These are phyloP conservation scores for Ylistrum balloti DNA, from an alignment of 1,140 invertebrate species.

Conservation along the genomic window DNA sequence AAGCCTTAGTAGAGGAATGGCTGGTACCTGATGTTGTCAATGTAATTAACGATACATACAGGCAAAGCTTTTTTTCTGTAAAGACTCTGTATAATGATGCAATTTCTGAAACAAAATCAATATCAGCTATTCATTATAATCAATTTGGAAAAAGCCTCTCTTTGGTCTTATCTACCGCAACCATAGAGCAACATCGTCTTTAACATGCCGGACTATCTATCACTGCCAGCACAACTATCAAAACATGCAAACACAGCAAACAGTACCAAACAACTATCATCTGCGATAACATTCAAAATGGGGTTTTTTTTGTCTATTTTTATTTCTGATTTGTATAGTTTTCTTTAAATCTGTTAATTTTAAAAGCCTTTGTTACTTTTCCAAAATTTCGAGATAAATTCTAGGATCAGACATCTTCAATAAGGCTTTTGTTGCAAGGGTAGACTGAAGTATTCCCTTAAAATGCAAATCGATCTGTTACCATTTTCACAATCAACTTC, in stretches of 20 bases:
- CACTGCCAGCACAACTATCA: not conserved
- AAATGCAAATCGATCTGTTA: not conserved
- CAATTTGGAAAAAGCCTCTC: conserved; percentile 3
- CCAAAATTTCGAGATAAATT: not conserved
- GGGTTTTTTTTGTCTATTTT: not conserved
- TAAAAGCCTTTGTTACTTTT: not conserved
- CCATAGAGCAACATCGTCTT: conserved; percentile 15
- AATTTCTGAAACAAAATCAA: conserved; percentile 39
- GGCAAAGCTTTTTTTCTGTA: not conserved
- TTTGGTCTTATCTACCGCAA: not conserved
- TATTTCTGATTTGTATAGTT: no score
- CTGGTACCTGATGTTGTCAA: not conserved
- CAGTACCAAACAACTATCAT: not conserved
- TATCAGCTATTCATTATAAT: not conserved
- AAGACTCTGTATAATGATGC: not conserved
- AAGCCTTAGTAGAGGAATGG: not conserved
- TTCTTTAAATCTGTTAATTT: not conserved
- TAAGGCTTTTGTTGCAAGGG: not conserved
- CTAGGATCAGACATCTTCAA: not conserved
- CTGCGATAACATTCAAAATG: not conserved
- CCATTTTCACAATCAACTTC: not conserved
- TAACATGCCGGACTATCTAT: conserved; percentile 15
- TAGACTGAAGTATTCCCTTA: not conserved
- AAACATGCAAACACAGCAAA: not conserved
- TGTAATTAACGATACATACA: conserved; percentile 28